phyloP scores from a whole-genome alignment of 1,140 invertebrate species.

The Drosophila santomea region DNA sequence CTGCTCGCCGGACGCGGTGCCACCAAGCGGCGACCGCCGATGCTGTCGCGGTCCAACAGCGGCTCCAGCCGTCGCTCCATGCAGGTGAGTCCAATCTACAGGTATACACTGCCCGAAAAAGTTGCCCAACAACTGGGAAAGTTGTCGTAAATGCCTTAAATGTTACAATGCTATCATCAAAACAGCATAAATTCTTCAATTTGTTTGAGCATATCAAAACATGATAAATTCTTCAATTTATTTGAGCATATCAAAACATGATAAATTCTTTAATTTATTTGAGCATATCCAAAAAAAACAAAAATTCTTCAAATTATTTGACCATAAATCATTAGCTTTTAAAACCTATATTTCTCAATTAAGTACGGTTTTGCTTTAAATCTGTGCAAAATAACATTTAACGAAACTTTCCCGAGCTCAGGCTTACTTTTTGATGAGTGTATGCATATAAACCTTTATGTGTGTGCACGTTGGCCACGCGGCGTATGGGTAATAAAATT shows the following conservation, averaged over 20 bases:
- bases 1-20: constrained; percentile 95
- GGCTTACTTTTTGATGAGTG: not conserved
- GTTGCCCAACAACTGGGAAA: not conserved
- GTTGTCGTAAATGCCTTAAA: not conserved
- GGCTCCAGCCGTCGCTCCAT: constrained; percentile 92
- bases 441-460: constrained; percentile 8
- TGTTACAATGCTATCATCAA: too few relatives aligned
- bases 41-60: constrained; percentile 95
- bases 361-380: too few relatives aligned
- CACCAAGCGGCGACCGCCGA: constrained; percentile 93
- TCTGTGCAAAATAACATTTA: not conserved
- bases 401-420: not conserved
- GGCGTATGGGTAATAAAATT: constrained; percentile 77
- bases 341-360: not conserved
- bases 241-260: too few relatives aligned
- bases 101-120: not conserved
- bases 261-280: not conserved
- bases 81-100: constrained; percentile 86
- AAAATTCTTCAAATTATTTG: not conserved
- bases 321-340: not conserved
- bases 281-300: too few relatives aligned
- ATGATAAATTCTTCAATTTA: not conserved
- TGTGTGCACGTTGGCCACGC: constrained; percentile 28
- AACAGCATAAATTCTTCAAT: too few relatives aligned
- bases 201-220: too few relatives aligned